These are phyloP conservation scores for Yponomeuta evonymella DNA, from an alignment of 2,888 invertebrate species.

Conservation along the genomic window DNA sequence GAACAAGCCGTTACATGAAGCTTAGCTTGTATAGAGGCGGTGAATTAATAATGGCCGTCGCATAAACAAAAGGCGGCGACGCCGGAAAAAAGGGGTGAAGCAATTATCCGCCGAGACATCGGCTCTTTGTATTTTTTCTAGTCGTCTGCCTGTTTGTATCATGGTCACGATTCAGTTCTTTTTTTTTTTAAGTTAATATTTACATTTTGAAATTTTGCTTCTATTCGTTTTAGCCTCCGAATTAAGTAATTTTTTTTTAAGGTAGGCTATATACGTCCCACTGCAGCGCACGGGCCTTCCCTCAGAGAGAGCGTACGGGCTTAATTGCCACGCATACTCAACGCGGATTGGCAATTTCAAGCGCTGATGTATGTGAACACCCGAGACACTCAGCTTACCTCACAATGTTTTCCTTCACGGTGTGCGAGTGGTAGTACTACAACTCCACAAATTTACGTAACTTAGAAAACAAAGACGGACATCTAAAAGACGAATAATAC, in stretches of 20 bases:
- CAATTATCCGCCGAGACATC: slow-evolving; percentile 1
- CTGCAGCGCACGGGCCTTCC: no score
- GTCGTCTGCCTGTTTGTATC: background rate
- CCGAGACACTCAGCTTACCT: no score
- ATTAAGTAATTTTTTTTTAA: no score
- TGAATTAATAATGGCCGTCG: background rate
- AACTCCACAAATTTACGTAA: no score
- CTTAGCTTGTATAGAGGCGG: slow-evolving; percentile 5
- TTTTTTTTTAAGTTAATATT: background rate
- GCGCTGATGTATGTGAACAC: no score
- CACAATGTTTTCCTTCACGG: no score
- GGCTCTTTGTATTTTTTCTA: background rate
- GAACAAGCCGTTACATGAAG: background rate
- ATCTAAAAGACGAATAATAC: background rate
- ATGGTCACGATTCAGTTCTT: background rate
- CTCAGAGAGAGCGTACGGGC: no score
- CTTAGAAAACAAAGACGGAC: background rate
- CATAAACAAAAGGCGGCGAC: background rate
- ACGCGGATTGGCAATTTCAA: no score
- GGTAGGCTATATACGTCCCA: no score
- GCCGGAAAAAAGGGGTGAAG: background rate
- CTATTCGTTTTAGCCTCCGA: background rate
- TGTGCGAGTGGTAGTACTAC: no score
- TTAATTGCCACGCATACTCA: no score
- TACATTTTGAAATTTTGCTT: background rate